phyloP scores from a whole-genome alignment of 2,888 invertebrate genomes.

The Drosophila formosana region DNA sequence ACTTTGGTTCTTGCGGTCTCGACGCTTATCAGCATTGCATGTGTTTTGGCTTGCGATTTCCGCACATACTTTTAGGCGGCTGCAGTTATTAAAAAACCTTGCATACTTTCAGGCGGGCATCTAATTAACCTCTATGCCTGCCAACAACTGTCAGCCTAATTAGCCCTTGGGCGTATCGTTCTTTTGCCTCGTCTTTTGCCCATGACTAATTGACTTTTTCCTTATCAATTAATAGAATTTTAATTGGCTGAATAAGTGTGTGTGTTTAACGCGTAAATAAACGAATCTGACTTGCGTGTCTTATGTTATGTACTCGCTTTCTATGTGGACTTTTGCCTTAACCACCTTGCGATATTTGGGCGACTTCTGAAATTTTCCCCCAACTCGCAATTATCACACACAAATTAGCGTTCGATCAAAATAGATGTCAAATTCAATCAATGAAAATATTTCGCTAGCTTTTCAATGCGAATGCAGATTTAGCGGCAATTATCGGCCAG shows the following conservation, averaged over 20 bases:
- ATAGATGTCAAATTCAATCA: constrained; percentile 60
- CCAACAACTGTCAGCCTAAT: constrained; percentile 28
- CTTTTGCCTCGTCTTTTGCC: constrained; percentile 5
- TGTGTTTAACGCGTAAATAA: constrained; percentile 12
- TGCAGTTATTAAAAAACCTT: too few species aligned
- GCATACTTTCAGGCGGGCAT: constrained; percentile 23
- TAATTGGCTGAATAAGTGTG: constrained; percentile 53
- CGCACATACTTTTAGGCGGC: constrained; percentile 46
- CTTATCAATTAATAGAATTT: constrained; percentile 70
- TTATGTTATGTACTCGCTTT: constrained; percentile 19
- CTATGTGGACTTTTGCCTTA: background rate
- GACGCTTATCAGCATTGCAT: constrained; percentile 44
- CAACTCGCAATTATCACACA: constrained; percentile 53
- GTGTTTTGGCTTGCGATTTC: constrained; percentile 6
- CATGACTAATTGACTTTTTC: constrained; percentile 40
- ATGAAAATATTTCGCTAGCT: constrained; percentile 61
- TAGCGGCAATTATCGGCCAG: constrained; percentile 53
- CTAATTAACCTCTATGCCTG: constrained; percentile 37
- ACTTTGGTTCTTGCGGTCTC: constrained; percentile 11
- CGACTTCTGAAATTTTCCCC: constrained; percentile 46
- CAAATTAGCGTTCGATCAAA: constrained; percentile 68
- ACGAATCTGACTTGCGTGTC: constrained; percentile 9
- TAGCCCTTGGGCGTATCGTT: constrained; percentile 14
- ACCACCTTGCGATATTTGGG: constrained; percentile 3
- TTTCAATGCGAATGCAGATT: constrained; percentile 54